These are phyloP conservation scores for Parochlus steinenii DNA, from an alignment of 2,888 invertebrate genomes.

Conservation along the genomic window DNA sequence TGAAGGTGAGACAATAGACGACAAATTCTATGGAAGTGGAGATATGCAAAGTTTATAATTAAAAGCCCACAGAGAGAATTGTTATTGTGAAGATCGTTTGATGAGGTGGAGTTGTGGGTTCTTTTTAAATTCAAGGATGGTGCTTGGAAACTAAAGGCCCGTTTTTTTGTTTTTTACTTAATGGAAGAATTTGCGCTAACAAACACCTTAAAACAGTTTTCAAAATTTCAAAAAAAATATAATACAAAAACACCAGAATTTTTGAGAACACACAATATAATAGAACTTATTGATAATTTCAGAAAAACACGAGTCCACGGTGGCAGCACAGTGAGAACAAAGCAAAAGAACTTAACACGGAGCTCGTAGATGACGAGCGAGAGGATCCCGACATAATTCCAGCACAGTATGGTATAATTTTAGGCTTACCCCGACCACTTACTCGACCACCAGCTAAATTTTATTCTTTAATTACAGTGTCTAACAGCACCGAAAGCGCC, in stretches of 20 bases:
- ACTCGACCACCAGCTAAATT: no score
- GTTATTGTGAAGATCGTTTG: no score
- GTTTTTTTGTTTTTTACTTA: no score
- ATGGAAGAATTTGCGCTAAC: no score
- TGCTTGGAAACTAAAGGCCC: no score
- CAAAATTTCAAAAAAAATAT: no score
- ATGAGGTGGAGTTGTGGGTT: no score
- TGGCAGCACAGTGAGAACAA: conserved; percentile 33
- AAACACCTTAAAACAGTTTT: no score
- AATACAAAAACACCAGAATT: no score
- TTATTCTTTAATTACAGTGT: background rate
- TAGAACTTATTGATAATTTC: background rate
- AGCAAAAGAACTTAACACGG: conserved; percentile 17
- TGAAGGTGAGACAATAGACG: conserved; percentile 8
- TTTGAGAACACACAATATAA: conserved; percentile 12
- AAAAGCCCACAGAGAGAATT: no score
- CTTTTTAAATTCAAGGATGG: no score
- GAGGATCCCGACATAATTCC: conserved; percentile 58
- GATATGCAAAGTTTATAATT: no score
- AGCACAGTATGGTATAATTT: conserved; percentile 46
- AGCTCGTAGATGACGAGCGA: conserved; percentile 24
- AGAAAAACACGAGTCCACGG: conserved; percentile 22
- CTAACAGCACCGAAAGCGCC: background rate
- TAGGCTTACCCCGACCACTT: background rate
- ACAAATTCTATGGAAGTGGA: background rate